Evolutionary conservation across 2,113 vertebrate genomes (phyloP), one percentile per base, ranked within the genome.

Genomic region (Hypocryptadius cinnamomeus): DNA sequence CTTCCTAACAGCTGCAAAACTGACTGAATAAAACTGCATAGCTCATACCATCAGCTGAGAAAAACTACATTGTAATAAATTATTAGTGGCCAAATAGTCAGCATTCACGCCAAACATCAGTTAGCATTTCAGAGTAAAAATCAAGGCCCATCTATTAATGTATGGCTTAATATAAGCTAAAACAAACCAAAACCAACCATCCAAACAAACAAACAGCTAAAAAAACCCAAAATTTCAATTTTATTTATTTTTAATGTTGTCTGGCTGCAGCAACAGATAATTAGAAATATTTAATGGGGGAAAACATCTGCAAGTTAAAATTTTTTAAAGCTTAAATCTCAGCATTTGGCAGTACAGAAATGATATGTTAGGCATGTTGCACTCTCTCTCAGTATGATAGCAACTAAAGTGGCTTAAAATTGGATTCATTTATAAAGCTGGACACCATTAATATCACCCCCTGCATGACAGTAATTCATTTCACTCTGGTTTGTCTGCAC

Each of bases 371-470:
- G 92, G 81, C 87, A 31, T 96, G 86, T 95, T 96, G 64, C 60
- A 89, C 53, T 96, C 84, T 86, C 92, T 96, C 97, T 97, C 97
- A 97, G 95, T 98, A 95, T 95, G 97, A 97, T 96, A 97, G 87
- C 86, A 84, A 95, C 93, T 97, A 97, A 98, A 98, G 96, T 98
- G 96, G 95, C 85, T 98, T 97, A 97, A 98, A 98, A 98, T 98
- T 98, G 97, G 97, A 98, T 98, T 98, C 95, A 98, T 98, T 98
- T 98, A 97, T 98, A 98, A 98, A 97, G 95, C 96, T 97, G 98
- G 97, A 97, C 97, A 97, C 97, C 96, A 97, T 98, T 98, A 98
- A 97, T 97, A 98, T 97, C 94, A 96, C 94, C 97, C 97, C 94
- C 97, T 80, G 94, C 97, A 95, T 97, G 97, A 97, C 77, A 93